These are phyloP conservation scores for Habropoda laboriosa DNA, from an alignment of 1,140 invertebrate genomes.

Conservation along the genomic window DNA sequence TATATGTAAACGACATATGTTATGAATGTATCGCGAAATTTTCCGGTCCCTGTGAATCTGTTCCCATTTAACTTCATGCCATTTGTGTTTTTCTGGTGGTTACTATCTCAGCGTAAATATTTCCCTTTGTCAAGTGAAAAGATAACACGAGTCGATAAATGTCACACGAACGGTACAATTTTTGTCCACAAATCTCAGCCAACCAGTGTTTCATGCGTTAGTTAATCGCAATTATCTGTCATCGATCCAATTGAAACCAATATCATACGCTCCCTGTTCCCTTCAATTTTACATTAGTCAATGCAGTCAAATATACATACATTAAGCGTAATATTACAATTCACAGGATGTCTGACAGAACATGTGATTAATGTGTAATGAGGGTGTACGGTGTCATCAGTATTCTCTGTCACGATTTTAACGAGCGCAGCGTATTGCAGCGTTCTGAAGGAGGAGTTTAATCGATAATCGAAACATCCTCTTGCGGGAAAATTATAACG, in stretches of 20 bases:
- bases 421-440: not conserved
- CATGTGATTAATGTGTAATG: not conserved
- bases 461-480: conserved; percentile 46
- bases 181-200: conserved; percentile 4
- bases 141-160: not conserved
- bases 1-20: conserved; percentile 33
- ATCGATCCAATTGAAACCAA: conserved; percentile 75
- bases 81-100: not conserved
- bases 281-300: conserved; percentile 43
- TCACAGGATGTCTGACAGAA: not conserved
- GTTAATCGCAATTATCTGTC: conserved; percentile 63
- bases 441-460: not conserved
- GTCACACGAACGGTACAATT: not conserved
- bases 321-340: not conserved
- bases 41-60: not conserved
- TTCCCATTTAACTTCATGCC: not conserved
- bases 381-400: not conserved
- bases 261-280: conserved; percentile 38
- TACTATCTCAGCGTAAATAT: not conserved
- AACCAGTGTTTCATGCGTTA: conserved; percentile 10
- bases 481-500: conserved; percentile 22
- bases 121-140: conserved; percentile 7
- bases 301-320: not conserved
- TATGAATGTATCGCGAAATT: conserved; percentile 45
- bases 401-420: conserved; percentile 1